phyloP scores from a whole-genome alignment of 2,113 vertebrate species.

The Gnathonemus echidnorhynchus region DNA sequence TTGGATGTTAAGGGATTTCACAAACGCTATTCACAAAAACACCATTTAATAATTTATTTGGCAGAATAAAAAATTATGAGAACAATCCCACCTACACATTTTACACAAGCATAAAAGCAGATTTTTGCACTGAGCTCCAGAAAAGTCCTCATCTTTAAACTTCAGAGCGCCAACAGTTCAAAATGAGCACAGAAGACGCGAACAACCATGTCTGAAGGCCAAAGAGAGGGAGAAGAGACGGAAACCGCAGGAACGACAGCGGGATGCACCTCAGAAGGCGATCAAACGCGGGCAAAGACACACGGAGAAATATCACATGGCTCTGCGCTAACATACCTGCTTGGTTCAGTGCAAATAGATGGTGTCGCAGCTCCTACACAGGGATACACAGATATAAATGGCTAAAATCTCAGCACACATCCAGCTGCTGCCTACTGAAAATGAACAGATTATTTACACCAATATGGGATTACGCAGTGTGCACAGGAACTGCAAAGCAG shows the following conservation, averaged over 20 bases:
- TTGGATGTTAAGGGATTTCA: neutral
- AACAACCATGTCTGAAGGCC: neutral
- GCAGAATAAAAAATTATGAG: neutral
- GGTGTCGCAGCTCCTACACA: neutral
- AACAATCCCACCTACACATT: neutral
- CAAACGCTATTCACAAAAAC: neutral
- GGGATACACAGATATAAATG: neutral
- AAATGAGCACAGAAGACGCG: neutral
- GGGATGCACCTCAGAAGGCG: neutral
- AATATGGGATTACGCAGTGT: neutral
- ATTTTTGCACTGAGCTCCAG: neutral
- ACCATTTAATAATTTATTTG: neutral
- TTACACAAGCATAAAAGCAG: neutral
- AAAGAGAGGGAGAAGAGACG: neutral
- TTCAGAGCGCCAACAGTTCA: neutral
- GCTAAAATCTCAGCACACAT: neutral
- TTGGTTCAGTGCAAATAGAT: neutral
- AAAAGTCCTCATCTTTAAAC: neutral
- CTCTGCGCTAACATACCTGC: neutral
- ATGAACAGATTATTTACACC: neutral
- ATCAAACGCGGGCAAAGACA: neutral
- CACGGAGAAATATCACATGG: neutral
- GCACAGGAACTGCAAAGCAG: neutral
- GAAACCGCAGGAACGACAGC: neutral
- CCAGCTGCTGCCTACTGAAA: neutral